Conservation (phyloP, 2,113 vertebrate species). For the Tyrannus savana region DNA sequence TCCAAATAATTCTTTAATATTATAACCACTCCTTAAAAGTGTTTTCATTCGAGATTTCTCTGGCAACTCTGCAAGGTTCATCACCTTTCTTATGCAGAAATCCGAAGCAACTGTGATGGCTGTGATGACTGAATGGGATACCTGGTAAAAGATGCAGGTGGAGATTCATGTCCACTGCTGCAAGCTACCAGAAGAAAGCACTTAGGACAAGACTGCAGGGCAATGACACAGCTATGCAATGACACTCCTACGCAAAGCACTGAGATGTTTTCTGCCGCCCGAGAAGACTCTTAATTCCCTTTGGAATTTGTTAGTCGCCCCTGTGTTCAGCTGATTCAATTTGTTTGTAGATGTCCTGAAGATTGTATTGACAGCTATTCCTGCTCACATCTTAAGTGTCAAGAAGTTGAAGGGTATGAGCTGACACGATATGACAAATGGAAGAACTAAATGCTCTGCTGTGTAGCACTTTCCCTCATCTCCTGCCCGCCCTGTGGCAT, state of each 20-base stretch:
- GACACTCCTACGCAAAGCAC: conserved; percentile 2
- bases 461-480: not conserved
- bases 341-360: conserved; percentile 57
- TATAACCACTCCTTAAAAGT: not conserved
- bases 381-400: conserved; percentile 63
- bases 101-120: not conserved
- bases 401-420: conserved; percentile 61
- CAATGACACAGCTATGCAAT: not conserved
- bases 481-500: not conserved
- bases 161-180: not conserved
- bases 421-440: conserved; percentile 71
- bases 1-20: not conserved
- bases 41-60: not conserved
- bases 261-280: conserved; percentile 18
- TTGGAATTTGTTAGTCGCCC: conserved; percentile 65
- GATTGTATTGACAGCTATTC: conserved; percentile 77
- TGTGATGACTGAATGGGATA: not conserved
- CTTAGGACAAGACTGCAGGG: conserved; percentile 12
- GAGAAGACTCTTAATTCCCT: conserved; percentile 58
- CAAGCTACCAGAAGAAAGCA: not conserved
- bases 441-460: conserved; percentile 45
- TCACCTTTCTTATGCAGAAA: not conserved
- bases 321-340: conserved; percentile 71
- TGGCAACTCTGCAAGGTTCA: not conserved
- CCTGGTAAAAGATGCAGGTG: not conserved